Evolutionary conservation across 2,113 vertebrate species (phyloP).

Genomic region (Pardalotus punctatus): DNA sequence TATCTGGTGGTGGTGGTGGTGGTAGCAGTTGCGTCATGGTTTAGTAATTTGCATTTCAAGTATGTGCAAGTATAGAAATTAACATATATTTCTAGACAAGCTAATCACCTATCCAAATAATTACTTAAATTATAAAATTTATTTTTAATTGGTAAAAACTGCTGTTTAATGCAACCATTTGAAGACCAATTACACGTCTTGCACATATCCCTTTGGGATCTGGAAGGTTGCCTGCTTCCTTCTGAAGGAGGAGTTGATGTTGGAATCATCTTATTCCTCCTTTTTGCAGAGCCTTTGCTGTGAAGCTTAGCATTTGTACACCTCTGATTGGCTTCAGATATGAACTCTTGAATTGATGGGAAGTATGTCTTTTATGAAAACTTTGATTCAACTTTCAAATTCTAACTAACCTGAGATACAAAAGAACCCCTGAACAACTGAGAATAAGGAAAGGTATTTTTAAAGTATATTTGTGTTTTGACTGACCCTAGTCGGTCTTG

Average conservation of each 20-base stretch:
- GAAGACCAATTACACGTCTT: not conserved
- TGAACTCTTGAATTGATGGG: not conserved
- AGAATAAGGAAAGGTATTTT: not conserved
- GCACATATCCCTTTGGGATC: not conserved
- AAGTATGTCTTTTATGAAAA: not conserved
- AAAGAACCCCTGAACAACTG: not conserved
- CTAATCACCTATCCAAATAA: not conserved
- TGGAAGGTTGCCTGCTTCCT: not conserved
- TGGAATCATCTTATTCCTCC: not conserved
- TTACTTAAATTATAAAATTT: not conserved
- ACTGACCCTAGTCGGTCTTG: not conserved
- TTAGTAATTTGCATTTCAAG: conserved; percentile 13
- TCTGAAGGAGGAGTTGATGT: not conserved
- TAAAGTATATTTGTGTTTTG: not conserved
- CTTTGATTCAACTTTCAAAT: not conserved
- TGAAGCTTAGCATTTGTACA: not conserved
- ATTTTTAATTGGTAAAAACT: not conserved
- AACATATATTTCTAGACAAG: not conserved
- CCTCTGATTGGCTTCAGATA: not conserved
- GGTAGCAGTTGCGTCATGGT: not conserved
- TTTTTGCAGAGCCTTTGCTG: not conserved
- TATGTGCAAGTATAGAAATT: conserved; percentile 1
- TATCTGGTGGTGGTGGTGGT: not conserved
- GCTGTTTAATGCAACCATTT: not conserved
- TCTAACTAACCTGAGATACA: not conserved